Conservation (phyloP, 2,113 vertebrate species). For the Tylochromis polylepis region DNA sequence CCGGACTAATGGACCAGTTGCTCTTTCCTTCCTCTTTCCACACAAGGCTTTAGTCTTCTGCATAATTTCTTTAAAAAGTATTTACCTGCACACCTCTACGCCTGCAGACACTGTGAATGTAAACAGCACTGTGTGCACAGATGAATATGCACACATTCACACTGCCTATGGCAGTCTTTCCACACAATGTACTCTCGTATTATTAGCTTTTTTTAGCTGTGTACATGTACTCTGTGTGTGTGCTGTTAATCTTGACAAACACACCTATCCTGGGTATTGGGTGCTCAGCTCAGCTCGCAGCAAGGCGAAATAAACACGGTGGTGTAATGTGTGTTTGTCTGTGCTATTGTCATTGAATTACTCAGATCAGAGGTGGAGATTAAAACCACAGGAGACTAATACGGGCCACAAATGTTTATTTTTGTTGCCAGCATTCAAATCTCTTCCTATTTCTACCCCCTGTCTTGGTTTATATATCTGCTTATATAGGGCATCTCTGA, state of each 20-base stretch:
- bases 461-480: not conserved
- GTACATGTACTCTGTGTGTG: not conserved
- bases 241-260: constrained; percentile 7
- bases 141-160: not conserved
- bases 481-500: not conserved
- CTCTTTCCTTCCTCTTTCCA: constrained; percentile 39
- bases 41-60: constrained; percentile 6
- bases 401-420: constrained; percentile 22
- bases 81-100: constrained; percentile 1
- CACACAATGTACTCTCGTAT: not conserved
- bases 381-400: not conserved
- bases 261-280: not conserved
- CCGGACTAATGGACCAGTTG: constrained; percentile 13
- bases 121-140: not conserved
- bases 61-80: constrained; percentile 1
- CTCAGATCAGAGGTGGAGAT: constrained; percentile 30
- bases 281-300: constrained; percentile 23
- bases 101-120: not conserved
- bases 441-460: not conserved
- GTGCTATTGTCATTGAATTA: constrained; percentile 39
- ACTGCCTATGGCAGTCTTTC: not conserved
- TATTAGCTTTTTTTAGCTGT: not conserved
- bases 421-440: constrained; percentile 15
- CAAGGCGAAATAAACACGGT: constrained; percentile 49
- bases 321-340: constrained; percentile 3